Conservation (phyloP, 2,113 vertebrate species). For the Takifugu flavidus region DNA sequence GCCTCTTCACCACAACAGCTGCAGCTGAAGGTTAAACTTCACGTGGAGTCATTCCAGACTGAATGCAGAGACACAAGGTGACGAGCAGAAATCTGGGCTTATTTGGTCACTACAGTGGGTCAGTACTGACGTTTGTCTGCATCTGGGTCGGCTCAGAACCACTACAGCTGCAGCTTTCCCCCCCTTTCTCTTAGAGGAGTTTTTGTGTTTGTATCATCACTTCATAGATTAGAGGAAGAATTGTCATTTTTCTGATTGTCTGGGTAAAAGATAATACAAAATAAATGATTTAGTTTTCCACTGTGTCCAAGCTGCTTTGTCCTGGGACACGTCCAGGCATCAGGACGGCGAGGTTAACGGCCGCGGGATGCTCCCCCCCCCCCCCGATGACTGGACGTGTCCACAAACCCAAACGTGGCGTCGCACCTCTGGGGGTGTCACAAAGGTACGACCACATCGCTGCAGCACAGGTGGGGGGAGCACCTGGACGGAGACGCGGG, state of each 20-base stretch:
- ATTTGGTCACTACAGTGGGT: constrained; percentile 6
- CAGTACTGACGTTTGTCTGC: constrained; percentile 18
- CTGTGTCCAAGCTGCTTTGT: constrained; percentile 11
- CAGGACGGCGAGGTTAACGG: no score
- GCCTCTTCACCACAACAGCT: no score
- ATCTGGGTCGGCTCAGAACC: constrained; percentile 23
- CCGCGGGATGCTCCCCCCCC: no score
- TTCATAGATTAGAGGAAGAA: constrained; percentile 52
- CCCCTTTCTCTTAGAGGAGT: constrained; percentile 42
- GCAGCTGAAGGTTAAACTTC: no score
- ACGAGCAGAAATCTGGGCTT: background rate
- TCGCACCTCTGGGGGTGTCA: no score
- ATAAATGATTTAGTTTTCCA: constrained; percentile 61
- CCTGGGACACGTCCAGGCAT: no score
- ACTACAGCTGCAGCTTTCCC: constrained; percentile 19
- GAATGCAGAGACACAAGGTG: constrained; percentile 6
- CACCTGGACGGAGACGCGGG: no score
- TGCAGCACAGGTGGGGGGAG: no score
- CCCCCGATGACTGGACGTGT: no score
- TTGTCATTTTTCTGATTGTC: constrained; percentile 58
- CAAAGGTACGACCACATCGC: no score
- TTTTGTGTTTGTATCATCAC: constrained; percentile 59
- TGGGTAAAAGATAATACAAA: constrained; percentile 57
- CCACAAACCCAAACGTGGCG: no score
- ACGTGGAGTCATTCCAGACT: constrained; percentile 31